Evolutionary conservation across 2,797 vertebrate genomes (phyloP), one percentile per base, ranked within the genome.

Genomic region (Dryobates pubescens): DNA sequence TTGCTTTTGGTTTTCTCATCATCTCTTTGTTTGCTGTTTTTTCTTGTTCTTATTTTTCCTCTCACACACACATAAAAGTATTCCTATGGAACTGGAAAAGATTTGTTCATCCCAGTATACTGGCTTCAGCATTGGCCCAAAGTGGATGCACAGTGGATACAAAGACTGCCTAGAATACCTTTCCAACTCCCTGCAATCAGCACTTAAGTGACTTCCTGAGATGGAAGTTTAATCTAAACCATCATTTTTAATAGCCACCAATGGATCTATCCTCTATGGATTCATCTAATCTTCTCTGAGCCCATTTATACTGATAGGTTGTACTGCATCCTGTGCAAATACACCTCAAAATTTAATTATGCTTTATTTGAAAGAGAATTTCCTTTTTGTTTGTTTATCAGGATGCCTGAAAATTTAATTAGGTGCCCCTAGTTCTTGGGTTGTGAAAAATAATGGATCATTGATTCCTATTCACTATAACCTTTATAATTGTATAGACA

Each of bases 361-460:
- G 58, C 7, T 41, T 75, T 88, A 89, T 91, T 96, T 91, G 82
- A 95, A 96, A 96, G 89, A 93, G 24, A 94, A 83, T 94, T 95
- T 95, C 91, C 84, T 89, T 89, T 94, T 90, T 89, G 79, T 87
- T 94, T 95, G 89, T 95, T 94, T 96, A 94, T 94, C 92, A 95
- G 85, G 82, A 94, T 95, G 87, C 47, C 38, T 61, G 67, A 64
- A 83, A 94, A 96, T 86, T 91, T 78, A 81, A 89, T 96, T 89
- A 94, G 49, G 18, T 41, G 38, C 11, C 27, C 49, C 36, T 86
- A 75, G 58, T 78, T 86, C 82, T 92, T 91, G 69, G 61, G 53
- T 83, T 89, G 85, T 83, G 67, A 89, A 94, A 89, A 93, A 91
- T 72, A 93, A 88, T 90, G 82, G 79, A 93, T 88, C 76, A 72